Evolutionary conservation across 2,797 vertebrate species (phyloP), one percentile per base, ranked within the genome.

Genomic region (Coregonus sp.): DNA sequence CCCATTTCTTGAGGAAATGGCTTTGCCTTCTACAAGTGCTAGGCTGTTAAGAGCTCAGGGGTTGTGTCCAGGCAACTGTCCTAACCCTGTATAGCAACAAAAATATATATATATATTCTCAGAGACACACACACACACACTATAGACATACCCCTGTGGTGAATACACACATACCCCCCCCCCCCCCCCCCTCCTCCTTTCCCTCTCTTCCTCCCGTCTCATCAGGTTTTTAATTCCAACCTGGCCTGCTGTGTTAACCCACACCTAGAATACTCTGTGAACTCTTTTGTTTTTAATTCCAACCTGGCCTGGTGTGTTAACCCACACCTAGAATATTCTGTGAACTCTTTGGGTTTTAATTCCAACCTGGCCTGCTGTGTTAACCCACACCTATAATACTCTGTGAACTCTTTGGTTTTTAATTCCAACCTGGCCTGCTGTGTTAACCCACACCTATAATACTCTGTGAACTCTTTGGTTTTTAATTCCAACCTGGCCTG

Each of bases 1-100:
- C 81, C 86, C 76, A 82, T 86, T 81, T 31, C n/a, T 79, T 85
- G 78, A 82, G 65, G 86, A 65, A 75, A 16, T 80, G 80, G 83
- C 84, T 79, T 91, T 29, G 89, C 88, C 92, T 87, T 35, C 63
- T 61, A 35, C 65, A 67, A 16, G 31, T 29, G 65, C 35, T 67
- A 67, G 31, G 65, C 31, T 67, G 65, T 33, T 33, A 67, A 18
- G 65, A 67, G 65, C 65, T 67, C 65, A 35, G 20, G 7, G 59
- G 59, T 61, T 25, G 20, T 61, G 20, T 61, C 59, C 40, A 47
- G 37, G 6, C 9, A 31, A 67, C 65, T 33, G 47, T 68, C 61
- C 3, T 40, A 16, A n/a, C 69, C 16, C 20, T 47, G 37, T 70
- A 5, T 51, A 51, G 25, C 25, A 31, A 4, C 29, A 35, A 25